Base-by-base conservation (phyloP, 2,113 vertebrate genomes). In the Ceyx margarethae region DNA sequence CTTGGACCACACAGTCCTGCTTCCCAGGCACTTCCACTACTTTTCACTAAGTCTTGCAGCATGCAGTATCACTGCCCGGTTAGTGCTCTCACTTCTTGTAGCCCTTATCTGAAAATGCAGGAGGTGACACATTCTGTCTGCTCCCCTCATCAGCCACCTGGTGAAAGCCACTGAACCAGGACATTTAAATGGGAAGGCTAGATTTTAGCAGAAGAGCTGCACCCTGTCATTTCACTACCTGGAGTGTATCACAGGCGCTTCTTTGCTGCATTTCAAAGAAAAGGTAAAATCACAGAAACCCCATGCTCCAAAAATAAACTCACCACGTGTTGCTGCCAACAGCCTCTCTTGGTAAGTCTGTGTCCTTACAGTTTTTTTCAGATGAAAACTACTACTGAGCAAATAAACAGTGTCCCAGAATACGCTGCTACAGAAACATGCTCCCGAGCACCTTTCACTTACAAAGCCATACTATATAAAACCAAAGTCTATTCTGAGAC, bases 401-500 rank as follows among this genome's bases (percentile, higher is more conserved):
- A 92, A 94, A 83, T 35, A 87, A 71, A 64, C 2, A 61, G 48
- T 60, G 80, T 68, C 56, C 40, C 60, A 65, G 50, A 77, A 90
- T 42, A 85, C 0, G 5, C 48, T 85, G 89, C 66, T 87, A 81
- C 29, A 90, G 62, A 50, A 58, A 73, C 28, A 75, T 0, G 26
- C 18, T 89, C 61, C 60, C 35, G 61, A 57, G 89, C 58, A 87
- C 67, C 62, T 54, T 93, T 81, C 22, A 15, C 48, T 87, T 69
- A 61, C 17, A n/a, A n/a, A 56, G 11, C 31, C n/a, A 54, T 31
- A 67, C 50, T 82, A 76, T 23, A 76, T 56, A 90, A 91, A 95
- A 87, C 5, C 25, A 48, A 77, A 66, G 43, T 84, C 87, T 92
- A 85, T 77, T 87, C 72, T 25, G 51, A 94, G 64, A 67, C 43